These are phyloP conservation scores for Typhlomys cinereus DNA, from an alignment of 2,113 vertebrate genomes.

Conservation along the genomic window DNA sequence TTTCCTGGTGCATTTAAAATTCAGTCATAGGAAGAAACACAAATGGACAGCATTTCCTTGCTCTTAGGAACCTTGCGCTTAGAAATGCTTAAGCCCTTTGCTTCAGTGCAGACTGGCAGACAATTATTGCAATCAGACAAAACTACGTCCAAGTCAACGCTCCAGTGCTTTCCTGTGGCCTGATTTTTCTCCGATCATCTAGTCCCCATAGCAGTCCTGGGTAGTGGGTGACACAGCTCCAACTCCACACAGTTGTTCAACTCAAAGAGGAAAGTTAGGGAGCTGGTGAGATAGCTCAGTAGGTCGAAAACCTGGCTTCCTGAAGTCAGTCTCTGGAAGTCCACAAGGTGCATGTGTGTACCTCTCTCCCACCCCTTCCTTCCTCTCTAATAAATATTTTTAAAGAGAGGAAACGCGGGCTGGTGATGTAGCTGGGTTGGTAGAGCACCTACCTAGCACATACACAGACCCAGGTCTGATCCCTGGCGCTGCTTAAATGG, in stretches of 20 bases:
- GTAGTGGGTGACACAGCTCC: background rate
- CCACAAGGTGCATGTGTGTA: too few species aligned
- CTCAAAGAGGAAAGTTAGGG: background rate
- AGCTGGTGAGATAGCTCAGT: background rate
- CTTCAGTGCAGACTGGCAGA: constrained; percentile 27
- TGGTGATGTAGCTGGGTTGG: background rate
- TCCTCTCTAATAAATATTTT: too few species aligned
- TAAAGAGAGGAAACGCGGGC: too few species aligned
- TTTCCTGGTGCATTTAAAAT: constrained; percentile 61
- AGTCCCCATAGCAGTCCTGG: background rate
- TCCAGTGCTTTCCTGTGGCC: background rate
- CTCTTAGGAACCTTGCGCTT: constrained; percentile 34
- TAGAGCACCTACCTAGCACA: too few species aligned
- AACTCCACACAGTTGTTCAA: background rate
- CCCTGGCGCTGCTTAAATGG: background rate
- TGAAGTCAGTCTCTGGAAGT: too few species aligned
- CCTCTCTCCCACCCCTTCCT: too few species aligned
- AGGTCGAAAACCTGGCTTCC: too few species aligned
- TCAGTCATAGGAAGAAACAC: constrained; percentile 17
- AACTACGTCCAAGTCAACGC: background rate
- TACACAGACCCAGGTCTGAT: background rate
- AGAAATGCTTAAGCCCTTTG: constrained; percentile 22
- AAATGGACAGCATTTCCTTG: constrained; percentile 40
- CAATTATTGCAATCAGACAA: background rate
- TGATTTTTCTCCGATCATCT: background rate